phyloP scores from a whole-genome alignment of 2,797 vertebrate species.

The Lophotriccus pileatus region DNA sequence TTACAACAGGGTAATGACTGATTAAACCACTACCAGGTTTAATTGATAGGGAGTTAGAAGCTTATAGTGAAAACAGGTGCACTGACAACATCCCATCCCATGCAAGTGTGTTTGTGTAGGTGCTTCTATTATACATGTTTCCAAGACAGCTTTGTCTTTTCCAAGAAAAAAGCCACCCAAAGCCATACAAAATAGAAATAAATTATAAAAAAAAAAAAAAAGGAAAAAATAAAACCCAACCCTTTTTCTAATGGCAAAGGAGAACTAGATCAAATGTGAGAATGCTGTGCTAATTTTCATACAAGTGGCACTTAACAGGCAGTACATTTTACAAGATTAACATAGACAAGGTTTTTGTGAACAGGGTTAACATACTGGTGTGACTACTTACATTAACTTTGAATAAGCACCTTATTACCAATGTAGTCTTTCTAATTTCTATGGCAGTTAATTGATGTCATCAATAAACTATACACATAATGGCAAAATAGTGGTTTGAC shows the following conservation, averaged over 20 bases:
- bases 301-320: neutral
- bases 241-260: neutral
- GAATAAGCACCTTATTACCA: neutral
- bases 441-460: neutral
- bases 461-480: neutral
- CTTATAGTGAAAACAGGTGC: neutral
- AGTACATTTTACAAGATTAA: neutral
- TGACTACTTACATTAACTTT: neutral
- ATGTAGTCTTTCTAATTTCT: neutral
- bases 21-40: neutral
- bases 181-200: neutral
- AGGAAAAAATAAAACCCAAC: neutral
- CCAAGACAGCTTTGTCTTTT: neutral
- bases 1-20: neutral
- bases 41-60: neutral
- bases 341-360: neutral
- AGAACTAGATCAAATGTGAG: neutral
- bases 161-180: neutral
- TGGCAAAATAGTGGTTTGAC: neutral
- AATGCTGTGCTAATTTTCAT: neutral
- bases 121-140: neutral
- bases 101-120: neutral
- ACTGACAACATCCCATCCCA: neutral
- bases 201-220: too few species aligned
- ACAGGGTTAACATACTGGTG: neutral